Conservation (phyloP, 2,888 invertebrate genomes). For the Acronicta alni region DNA sequence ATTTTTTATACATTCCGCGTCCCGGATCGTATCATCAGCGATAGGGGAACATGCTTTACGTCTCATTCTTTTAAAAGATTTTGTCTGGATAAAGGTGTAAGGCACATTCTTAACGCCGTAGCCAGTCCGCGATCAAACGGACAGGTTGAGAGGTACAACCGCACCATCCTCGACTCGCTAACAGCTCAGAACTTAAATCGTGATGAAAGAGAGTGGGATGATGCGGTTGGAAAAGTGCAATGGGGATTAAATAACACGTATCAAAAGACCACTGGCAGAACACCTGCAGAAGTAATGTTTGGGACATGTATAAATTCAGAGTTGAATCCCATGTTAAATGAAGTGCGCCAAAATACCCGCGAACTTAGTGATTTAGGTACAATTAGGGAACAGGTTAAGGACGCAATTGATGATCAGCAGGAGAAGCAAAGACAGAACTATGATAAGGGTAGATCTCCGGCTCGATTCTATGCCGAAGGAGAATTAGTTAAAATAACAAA, state of each 20-base stretch:
- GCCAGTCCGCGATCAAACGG: conserved; percentile 24
- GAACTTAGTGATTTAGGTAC: neutral
- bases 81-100: conserved; percentile 8
- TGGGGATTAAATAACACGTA: conserved; percentile 18
- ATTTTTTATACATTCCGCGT: conserved; percentile 16
- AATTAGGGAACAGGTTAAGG: neutral
- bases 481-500: conserved; percentile 15
- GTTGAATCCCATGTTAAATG: neutral
- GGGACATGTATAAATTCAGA: conserved; percentile 6
- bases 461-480: neutral
- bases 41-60: conserved; percentile 12
- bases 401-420: neutral
- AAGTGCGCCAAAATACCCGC: neutral
- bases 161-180: conserved; percentile 16
- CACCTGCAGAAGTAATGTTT: conserved; percentile 15
- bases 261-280: conserved; percentile 10
- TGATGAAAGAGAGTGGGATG: conserved; percentile 21
- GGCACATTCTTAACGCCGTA: conserved; percentile 20
- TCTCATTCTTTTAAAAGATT: conserved; percentile 18
- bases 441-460: neutral
- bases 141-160: conserved; percentile 30
- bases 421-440: too few relatives aligned
- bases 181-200: conserved; percentile 8
- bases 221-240: conserved; percentile 11
- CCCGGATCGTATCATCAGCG: conserved; percentile 13